These are phyloP conservation scores for Pelodytes ibericus DNA, from an alignment of 2,797 vertebrate species.

Conservation along the genomic window DNA sequence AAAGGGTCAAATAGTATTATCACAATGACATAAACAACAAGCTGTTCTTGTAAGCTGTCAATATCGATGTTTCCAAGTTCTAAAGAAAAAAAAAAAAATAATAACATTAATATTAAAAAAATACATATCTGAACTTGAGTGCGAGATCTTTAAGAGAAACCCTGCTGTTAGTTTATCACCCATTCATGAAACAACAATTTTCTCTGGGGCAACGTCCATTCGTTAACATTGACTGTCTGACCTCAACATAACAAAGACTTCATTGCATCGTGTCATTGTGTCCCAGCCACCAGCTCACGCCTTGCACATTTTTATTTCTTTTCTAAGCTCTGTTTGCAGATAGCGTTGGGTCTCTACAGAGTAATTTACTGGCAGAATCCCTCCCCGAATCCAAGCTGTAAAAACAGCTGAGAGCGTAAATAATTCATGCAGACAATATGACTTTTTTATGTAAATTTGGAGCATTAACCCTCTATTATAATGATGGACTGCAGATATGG, in stretches of 20 bases:
- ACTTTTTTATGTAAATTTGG: constrained; percentile 99
- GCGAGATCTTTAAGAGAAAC: not conserved
- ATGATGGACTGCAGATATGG: constrained; percentile 99
- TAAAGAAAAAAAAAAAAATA: not conserved
- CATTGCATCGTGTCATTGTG: constrained; percentile 28
- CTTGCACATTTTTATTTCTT: constrained; percentile 68
- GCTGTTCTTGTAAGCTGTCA: not conserved
- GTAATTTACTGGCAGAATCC: constrained; percentile 96
- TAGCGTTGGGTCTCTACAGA: constrained; percentile 82
- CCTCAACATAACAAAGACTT: constrained; percentile 36
- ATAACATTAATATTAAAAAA: not conserved
- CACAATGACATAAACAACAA: not conserved
- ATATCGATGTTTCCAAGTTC: not conserved
- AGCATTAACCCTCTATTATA: constrained; percentile 99
- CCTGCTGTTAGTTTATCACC: not conserved
- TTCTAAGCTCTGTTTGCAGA: constrained; percentile 68
- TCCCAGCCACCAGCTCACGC: constrained; percentile 61
- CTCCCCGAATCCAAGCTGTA: constrained; percentile 89
- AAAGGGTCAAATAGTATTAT: not conserved
- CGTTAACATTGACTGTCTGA: constrained; percentile 22
- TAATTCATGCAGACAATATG: constrained; percentile 99
- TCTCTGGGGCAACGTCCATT: not conserved
- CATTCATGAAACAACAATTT: not conserved
- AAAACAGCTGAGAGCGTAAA: constrained; percentile 99
- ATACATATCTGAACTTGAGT: not conserved